Evolutionary conservation across 2,888 invertebrate genomes (phyloP), one percentile per base, ranked within the genome.

Genomic region (Drosophila limbata): DNA sequence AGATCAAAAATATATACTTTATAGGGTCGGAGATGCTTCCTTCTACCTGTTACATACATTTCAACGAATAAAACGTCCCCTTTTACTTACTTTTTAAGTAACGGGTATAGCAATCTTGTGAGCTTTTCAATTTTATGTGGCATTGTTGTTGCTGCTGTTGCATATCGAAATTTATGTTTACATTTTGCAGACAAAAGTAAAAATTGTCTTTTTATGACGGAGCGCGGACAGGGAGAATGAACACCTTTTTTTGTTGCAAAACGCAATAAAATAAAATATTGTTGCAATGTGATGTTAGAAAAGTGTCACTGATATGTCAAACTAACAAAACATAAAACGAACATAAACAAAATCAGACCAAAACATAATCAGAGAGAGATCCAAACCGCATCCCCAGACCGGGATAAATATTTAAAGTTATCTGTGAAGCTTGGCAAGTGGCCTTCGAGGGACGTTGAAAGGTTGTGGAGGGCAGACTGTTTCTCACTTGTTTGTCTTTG

Each of bases 301-400:
- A 88, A 88, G 64, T 89, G 85, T 83, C 90, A 89, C 88, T 86
- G 85, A 85, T 89, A 85, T 89, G 88, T 85, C 90, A 88, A 89
- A 86, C 88, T 89, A 73, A 76, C 84, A 76, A 85, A 86, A 89
- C 72, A 85, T 88, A 73, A 88, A 88, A 68, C 51, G 87, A 61
- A 72, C 80, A 75, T 69, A 77, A 86, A 77, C 77, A 73, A 80
- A 82, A 74, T 67, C 81, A 66, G 62, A 50, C 64, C 64, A 65
- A 45, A 50, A 59, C 13, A 56, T n/a, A 44, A 21, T 28, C 28
- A 21, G 25, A 25, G 6, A 31, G 21, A n/a, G 28, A 28, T 15
- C 17, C 39, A 9, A 17, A n/a, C 39, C 66, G 50, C 45, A 47
- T 48, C 35, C 45, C 44, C 51, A 19, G 25, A 45, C 63, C 60